phyloP scores from a whole-genome alignment of 2,888 invertebrate genomes.

The Scaptomyza parva region DNA sequence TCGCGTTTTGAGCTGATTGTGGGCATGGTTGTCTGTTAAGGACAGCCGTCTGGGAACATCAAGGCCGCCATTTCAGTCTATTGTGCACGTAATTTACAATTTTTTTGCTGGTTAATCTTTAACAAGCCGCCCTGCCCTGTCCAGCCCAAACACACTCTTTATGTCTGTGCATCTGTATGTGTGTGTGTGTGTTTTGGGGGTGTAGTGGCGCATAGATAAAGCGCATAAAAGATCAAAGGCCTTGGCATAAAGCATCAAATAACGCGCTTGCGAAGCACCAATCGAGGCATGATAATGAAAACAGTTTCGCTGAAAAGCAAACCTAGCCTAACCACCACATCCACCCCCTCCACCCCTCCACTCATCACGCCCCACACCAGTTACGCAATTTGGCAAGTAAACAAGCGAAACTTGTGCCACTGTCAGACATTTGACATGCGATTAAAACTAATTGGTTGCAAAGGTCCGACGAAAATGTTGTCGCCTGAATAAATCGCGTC shows the following conservation, averaged over 20 bases:
- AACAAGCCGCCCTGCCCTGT: not conserved
- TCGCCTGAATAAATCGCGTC: not conserved
- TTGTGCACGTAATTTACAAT: constrained; percentile 58
- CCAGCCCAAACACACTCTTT: not conserved
- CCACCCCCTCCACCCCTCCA: not conserved
- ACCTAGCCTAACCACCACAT: not conserved
- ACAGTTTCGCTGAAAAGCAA: constrained; percentile 43
- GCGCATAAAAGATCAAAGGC: constrained; percentile 76
- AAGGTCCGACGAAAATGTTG: constrained; percentile 8
- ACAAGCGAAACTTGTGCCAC: constrained; percentile 42
- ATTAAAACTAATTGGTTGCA: constrained; percentile 61
- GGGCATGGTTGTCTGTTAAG: constrained; percentile 33
- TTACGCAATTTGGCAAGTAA: constrained; percentile 43
- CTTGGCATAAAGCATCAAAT: constrained; percentile 71
- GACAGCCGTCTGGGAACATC: constrained; percentile 54
- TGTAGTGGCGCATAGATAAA: constrained; percentile 62
- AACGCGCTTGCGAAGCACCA: constrained; percentile 63
- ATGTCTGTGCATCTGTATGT: not conserved
- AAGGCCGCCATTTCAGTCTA: constrained; percentile 57
- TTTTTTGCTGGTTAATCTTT: constrained; percentile 14
- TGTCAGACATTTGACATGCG: constrained; percentile 72
- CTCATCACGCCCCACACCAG: not conserved
- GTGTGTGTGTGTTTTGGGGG: constrained; percentile 21
- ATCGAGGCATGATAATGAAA: constrained; percentile 79
- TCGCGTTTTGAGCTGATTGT: constrained; percentile 25